phyloP scores from a whole-genome alignment of 2,797 vertebrate species.

The Pseudochromis fuscus region DNA sequence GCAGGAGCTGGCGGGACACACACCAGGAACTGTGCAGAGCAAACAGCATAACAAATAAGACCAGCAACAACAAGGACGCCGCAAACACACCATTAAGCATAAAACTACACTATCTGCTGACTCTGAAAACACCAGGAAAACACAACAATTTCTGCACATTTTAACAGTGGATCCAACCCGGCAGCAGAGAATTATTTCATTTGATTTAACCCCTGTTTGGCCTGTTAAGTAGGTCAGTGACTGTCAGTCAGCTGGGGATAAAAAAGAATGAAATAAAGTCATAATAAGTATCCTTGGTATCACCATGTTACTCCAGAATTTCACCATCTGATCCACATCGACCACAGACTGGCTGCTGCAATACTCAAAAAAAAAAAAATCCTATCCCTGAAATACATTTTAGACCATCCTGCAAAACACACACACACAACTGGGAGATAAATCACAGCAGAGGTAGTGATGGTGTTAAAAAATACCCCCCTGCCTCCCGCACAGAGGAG shows the following conservation, averaged over 20 bases:
- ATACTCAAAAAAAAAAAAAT: neutral
- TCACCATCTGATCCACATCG: neutral
- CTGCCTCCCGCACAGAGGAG: neutral
- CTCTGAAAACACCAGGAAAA: slow-evolving; percentile 5
- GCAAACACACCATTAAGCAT: slow-evolving; percentile 27
- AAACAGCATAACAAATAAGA: slow-evolving; percentile 63
- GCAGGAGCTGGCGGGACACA: slow-evolving; percentile 30
- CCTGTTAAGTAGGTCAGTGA: neutral
- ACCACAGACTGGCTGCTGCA: neutral
- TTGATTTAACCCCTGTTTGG: neutral
- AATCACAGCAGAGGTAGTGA: slow-evolving; percentile 28
- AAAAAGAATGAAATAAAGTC: neutral
- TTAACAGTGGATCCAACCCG: neutral
- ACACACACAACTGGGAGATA: slow-evolving; percentile 9
- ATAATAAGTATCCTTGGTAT: neutral
- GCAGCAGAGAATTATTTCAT: neutral
- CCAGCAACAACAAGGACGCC: slow-evolving; percentile 45
- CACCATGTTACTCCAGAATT: neutral
- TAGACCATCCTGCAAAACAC: slow-evolving; percentile 6
- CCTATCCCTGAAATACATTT: slow-evolving; percentile 30
- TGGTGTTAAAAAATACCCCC: neutral
- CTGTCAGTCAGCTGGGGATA: neutral
- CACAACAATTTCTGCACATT: slow-evolving; percentile 1
- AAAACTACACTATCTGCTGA: slow-evolving; percentile 36
- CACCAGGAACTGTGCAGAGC: slow-evolving; percentile 23